Evolutionary conservation across 2,113 vertebrate species (phyloP).

Genomic region (rat (Rattus norvegicus)): GRCr8 NC_086028.1:11841501-11842000

Average conservation of each 20-base stretch:
- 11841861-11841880: conserved; percentile 75
- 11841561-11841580: conserved; percentile 93
- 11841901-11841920: conserved; percentile 74
- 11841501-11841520: conserved; percentile 88
- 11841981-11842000: conserved; percentile 81
- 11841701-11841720: conserved; percentile 80
- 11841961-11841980: conserved; percentile 80
- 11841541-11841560: conserved; percentile 94
- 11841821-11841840: conserved; percentile 64
- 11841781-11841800: conserved; percentile 76
- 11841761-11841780: conserved; percentile 78
- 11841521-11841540: conserved; percentile 88
- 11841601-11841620: conserved; percentile 96
- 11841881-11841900: conserved; percentile 69
- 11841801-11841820: conserved; percentile 70
- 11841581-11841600: conserved; percentile 98
- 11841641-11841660: conserved; percentile 85
- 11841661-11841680: conserved; percentile 79
- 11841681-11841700: conserved; percentile 80
- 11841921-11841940: conserved; percentile 75
- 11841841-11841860: conserved; percentile 77
- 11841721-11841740: conserved; percentile 78
- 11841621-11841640: conserved; percentile 90
- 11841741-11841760: conserved; percentile 78
- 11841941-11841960: conserved; percentile 82